Conservation (phyloP, 2,797 vertebrate species). For the Danio jaintianensis region DNA sequence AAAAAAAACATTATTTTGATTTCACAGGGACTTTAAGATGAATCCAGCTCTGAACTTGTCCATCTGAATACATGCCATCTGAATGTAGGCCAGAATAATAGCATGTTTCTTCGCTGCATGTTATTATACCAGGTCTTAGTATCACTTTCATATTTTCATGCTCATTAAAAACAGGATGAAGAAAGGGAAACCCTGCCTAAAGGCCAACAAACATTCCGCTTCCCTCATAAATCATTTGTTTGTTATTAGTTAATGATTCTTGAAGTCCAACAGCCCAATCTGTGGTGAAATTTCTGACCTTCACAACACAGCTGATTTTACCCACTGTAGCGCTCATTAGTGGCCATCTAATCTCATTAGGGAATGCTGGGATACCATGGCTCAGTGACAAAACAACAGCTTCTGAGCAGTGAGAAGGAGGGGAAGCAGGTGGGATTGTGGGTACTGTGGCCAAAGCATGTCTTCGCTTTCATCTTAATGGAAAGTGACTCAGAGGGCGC, state of each 20-base stretch:
- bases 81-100: constrained; percentile 17
- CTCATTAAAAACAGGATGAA: constrained; percentile 65
- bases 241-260: constrained; percentile 79
- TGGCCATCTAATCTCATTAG: constrained; percentile 79
- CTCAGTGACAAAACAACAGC: constrained; percentile 69
- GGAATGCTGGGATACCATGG: constrained; percentile 70
- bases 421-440: constrained; percentile 75
- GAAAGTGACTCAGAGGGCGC: constrained; percentile 58
- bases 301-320: constrained; percentile 77
- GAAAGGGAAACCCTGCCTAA: constrained; percentile 47
- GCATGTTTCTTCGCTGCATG: neutral
- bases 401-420: constrained; percentile 52
- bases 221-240: constrained; percentile 75
- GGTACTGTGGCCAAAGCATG: constrained; percentile 66
- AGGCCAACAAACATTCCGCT: constrained; percentile 59
- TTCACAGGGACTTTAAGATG: constrained; percentile 47
- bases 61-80: constrained; percentile 6
- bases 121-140: constrained; percentile 28
- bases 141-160: constrained; percentile 58
- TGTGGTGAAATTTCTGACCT: constrained; percentile 77
- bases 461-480: constrained; percentile 72
- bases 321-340: constrained; percentile 77
- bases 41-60: constrained; percentile 4
- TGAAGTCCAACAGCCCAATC: constrained; percentile 76
- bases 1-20: constrained; percentile 17